Conservation (phyloP, 2,113 vertebrate species). For the Melanocharis versteri region DNA sequence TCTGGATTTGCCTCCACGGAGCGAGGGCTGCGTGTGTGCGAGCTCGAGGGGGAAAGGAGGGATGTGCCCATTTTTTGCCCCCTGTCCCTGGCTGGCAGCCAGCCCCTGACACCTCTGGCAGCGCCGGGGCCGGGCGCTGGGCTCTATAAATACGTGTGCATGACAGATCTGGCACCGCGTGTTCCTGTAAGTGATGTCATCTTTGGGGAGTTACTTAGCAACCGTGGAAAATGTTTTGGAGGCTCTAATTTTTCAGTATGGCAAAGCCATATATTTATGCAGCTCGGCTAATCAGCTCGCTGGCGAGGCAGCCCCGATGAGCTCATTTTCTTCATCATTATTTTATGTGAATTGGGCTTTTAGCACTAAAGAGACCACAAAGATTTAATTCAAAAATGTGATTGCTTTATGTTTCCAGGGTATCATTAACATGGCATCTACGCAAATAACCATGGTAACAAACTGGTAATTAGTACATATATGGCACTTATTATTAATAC, state of each 20-base stretch:
- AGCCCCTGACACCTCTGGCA: neutral
- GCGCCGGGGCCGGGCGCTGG: neutral
- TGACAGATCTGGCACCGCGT: slow-evolving; percentile 12
- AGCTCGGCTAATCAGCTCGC: slow-evolving; percentile 59
- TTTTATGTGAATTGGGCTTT: slow-evolving; percentile 72
- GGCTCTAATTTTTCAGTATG: slow-evolving; percentile 47
- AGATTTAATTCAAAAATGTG: slow-evolving; percentile 70
- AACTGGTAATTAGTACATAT: slow-evolving; percentile 69
- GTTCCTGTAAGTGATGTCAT: slow-evolving; percentile 71
- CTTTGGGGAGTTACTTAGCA: slow-evolving; percentile 72
- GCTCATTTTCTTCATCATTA: slow-evolving; percentile 75
- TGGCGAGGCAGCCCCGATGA: slow-evolving; percentile 58
- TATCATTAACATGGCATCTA: slow-evolving; percentile 66
- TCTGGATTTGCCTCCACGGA: neutral
- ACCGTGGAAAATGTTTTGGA: slow-evolving; percentile 68
- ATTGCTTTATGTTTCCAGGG: slow-evolving; percentile 72
- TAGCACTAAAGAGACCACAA: slow-evolving; percentile 70
- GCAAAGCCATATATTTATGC: slow-evolving; percentile 36
- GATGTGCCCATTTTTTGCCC: neutral
- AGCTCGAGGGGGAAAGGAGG: neutral
- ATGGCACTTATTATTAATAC: slow-evolving; percentile 49
- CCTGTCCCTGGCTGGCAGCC: neutral
- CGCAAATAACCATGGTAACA: slow-evolving; percentile 72
- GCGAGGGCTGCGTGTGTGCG: fast-evolving
- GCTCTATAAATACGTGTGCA: slow-evolving; percentile 39